These are phyloP conservation scores for Zaprionus bogoriensis DNA, from an alignment of 2,888 invertebrate genomes.

Conservation along the genomic window DNA sequence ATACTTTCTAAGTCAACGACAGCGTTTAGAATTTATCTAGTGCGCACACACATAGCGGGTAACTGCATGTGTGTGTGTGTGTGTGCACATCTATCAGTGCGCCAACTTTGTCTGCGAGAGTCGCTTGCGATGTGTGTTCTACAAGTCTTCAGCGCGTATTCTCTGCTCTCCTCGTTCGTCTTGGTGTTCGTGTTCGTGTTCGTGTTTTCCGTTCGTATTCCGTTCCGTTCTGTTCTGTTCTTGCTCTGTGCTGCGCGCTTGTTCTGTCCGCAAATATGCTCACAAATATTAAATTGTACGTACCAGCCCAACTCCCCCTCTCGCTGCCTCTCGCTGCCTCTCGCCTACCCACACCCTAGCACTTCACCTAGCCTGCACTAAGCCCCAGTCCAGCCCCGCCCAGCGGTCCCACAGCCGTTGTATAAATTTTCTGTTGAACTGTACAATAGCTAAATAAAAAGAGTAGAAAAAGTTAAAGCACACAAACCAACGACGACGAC, in stretches of 20 bases:
- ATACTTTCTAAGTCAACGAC: slow-evolving; percentile 76
- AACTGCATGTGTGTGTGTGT: slow-evolving; percentile 19
- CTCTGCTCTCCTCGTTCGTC: background rate
- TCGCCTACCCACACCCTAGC: slow-evolving; percentile 1
- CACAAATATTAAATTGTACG: slow-evolving; percentile 73
- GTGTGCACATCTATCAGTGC: slow-evolving; percentile 38
- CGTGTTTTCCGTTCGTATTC: slow-evolving; percentile 11
- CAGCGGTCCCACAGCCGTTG: no score
- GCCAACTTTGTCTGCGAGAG: slow-evolving; percentile 43
- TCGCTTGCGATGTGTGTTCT: slow-evolving; percentile 38
- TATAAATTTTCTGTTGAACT: slow-evolving; percentile 76
- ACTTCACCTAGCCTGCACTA: slow-evolving; percentile 56
- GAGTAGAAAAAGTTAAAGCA: slow-evolving; percentile 64
- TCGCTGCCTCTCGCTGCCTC: slow-evolving; percentile 1
- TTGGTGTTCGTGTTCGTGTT: background rate
- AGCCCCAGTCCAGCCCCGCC: no score
- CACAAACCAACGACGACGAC: slow-evolving; percentile 39
- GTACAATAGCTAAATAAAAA: slow-evolving; percentile 72
- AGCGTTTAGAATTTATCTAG: slow-evolving; percentile 73
- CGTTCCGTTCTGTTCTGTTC: slow-evolving; percentile 22
- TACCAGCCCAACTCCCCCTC: slow-evolving; percentile 12
- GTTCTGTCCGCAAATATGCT: slow-evolving; percentile 65
- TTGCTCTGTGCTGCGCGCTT: slow-evolving; percentile 34
- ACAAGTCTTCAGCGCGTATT: slow-evolving; percentile 34
- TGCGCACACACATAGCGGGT: slow-evolving; percentile 47